Evolutionary conservation across 2,888 invertebrate genomes (phyloP).

Genomic region (Bursaphelenchus okinawaensis): DNA sequence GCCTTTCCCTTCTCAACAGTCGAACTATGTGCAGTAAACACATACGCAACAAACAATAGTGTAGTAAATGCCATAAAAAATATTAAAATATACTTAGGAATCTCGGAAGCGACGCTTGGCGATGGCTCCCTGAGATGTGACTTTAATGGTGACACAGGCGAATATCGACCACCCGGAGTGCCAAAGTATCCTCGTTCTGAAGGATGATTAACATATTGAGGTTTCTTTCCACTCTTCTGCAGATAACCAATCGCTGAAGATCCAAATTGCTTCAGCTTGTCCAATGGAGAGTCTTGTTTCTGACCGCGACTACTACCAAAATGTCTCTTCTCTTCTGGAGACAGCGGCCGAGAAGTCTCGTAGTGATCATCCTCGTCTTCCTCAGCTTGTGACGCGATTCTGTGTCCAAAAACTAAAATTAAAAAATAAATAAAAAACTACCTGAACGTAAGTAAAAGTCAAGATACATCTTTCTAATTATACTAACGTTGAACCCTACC

Average conservation of each 20-base stretch:
- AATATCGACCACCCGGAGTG: conserved; percentile 3
- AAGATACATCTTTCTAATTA: no score
- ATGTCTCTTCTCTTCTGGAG: conserved; percentile 13
- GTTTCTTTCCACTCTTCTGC: conserved; percentile 12
- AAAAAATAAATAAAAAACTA: neutral
- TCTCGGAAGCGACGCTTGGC: neutral
- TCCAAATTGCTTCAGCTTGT: conserved; percentile 15
- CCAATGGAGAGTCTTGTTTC: conserved; percentile 12
- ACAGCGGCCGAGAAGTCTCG: conserved; percentile 26
- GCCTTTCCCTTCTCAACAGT: conserved; percentile 19
- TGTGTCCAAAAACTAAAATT: neutral
- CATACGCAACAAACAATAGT: conserved; percentile 28
- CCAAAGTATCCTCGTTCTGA: conserved; percentile 4
- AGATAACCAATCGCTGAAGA: conserved; percentile 17
- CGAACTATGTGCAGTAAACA: conserved; percentile 26
- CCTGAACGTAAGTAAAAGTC: no score
- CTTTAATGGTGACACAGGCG: neutral
- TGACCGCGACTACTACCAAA: neutral
- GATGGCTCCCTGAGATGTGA: neutral
- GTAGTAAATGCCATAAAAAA: conserved; percentile 12
- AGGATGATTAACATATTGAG: neutral
- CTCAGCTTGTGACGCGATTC: neutral
- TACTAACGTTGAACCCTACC: neutral
- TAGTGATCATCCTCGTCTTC: conserved; percentile 23
- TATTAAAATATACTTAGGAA: conserved; percentile 12